Evolutionary conservation across 2,113 vertebrate genomes (phyloP).

Genomic region (Protomyctophum bolini): DNA sequence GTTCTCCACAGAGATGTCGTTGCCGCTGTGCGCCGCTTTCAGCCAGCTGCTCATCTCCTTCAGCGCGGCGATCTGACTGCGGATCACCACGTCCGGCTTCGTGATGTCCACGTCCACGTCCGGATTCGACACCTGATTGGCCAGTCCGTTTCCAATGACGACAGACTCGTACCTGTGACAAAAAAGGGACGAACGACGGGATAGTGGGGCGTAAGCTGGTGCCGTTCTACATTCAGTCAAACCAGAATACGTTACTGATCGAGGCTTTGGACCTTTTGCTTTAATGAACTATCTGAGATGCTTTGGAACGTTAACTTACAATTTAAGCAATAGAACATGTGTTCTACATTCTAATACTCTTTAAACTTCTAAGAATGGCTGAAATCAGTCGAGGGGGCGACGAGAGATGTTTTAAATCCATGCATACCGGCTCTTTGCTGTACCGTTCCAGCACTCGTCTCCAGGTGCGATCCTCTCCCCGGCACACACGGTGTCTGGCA

Average conservation of each 20-base stretch:
- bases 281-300: too few relatives aligned
- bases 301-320: too few relatives aligned
- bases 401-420: too few relatives aligned
- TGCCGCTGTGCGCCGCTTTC: conserved; percentile 91
- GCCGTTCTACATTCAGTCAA: neutral
- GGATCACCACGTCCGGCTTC: conserved; percentile 89
- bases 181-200: neutral
- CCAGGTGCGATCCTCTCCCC: conserved; percentile 86
- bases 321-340: too few relatives aligned
- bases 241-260: too few relatives aligned
- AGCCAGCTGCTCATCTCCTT: conserved; percentile 93
- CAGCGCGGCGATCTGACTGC: conserved; percentile 89
- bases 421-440: conserved; percentile 91
- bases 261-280: too few relatives aligned
- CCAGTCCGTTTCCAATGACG: conserved; percentile 91
- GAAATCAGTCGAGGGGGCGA: too few relatives aligned
- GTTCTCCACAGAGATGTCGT: conserved; percentile 85
- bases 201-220: neutral
- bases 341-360: too few relatives aligned
- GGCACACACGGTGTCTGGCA: conserved; percentile 88
- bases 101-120: conserved; percentile 94
- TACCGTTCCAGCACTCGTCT: conserved; percentile 89
- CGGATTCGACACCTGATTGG: conserved; percentile 92
- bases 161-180: conserved; percentile 87
- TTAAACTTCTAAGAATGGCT: too few relatives aligned